Percentiles rank a stretch among this genome's conserved stretches.
These are phyloP conservation scores for Colius striatus DNA, from an alignment of 2,113 vertebrate genomes.

Conservation along the genomic window DNA sequence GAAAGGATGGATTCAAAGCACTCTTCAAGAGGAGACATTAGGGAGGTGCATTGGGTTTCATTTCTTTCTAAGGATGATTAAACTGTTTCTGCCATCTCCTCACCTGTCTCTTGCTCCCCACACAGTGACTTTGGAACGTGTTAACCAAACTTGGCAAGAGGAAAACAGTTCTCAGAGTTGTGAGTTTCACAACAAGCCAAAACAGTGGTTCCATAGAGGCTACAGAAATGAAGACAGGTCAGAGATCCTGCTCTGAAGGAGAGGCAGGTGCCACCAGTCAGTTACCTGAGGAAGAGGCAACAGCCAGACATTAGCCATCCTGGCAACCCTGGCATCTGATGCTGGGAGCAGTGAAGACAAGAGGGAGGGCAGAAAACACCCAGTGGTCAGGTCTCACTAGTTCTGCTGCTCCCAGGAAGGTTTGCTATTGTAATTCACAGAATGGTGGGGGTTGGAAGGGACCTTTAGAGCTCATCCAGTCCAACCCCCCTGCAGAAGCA, in stretches of 20 bases:
- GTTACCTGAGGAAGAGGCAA: accelerated
- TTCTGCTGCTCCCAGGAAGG: background rate
- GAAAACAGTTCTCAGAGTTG: background rate
- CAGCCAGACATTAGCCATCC: accelerated
- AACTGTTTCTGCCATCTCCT: background rate
- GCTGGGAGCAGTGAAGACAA: accelerated
- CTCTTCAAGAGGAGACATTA: background rate
- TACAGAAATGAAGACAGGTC: background rate
- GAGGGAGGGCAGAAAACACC: background rate
- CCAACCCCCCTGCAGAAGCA: too few species aligned
- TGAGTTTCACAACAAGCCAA: background rate
- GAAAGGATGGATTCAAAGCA: background rate
- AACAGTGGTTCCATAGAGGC: background rate
- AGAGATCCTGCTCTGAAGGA: background rate
- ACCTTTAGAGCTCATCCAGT: too few species aligned
- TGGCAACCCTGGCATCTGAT: accelerated
- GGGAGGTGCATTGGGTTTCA: background rate
- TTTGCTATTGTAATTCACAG: constrained; percentile 30
- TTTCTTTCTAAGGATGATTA: background rate
- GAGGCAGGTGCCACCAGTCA: background rate
- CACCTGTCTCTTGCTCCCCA: background rate
- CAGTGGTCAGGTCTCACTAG: background rate
- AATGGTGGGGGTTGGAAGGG: too few species aligned
- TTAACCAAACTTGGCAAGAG: background rate
- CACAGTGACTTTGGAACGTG: background rate